phyloP scores from a whole-genome alignment of 2,888 invertebrate species.

The Sericinus montela region DNA sequence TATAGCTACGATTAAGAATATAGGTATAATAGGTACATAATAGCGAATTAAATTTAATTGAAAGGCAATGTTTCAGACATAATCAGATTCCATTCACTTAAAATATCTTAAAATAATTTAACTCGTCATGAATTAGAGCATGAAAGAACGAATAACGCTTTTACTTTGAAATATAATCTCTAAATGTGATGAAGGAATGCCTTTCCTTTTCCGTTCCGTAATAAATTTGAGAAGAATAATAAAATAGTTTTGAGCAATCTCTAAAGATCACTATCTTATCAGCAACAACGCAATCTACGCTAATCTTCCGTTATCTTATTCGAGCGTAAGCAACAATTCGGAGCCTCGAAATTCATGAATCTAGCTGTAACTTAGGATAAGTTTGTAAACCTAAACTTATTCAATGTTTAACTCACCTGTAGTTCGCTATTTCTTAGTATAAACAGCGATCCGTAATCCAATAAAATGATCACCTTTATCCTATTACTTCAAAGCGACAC shows the following conservation, averaged over 20 bases:
- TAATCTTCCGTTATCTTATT: slow-evolving; percentile 72
- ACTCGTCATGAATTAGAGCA: slow-evolving; percentile 54
- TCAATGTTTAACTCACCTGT: slow-evolving; percentile 53
- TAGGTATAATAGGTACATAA: too few relatives aligned
- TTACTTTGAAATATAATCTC: slow-evolving; percentile 1
- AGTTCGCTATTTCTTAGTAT: slow-evolving; percentile 52
- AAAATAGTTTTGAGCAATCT: slow-evolving; percentile 1
- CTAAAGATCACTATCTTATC: slow-evolving; percentile 49
- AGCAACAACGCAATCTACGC: slow-evolving; percentile 62
- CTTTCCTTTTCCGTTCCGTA: background rate
- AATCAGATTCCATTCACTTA: slow-evolving; percentile 44
- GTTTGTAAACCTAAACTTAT: slow-evolving; percentile 17
- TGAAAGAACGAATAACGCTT: slow-evolving; percentile 33
- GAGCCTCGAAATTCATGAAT: slow-evolving; percentile 60
- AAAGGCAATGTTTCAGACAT: slow-evolving; percentile 26
- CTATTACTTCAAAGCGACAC: slow-evolving; percentile 66
- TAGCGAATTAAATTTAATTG: background rate
- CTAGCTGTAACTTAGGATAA: slow-evolving; percentile 19
- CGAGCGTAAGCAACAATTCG: slow-evolving; percentile 40
- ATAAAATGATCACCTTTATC: slow-evolving; percentile 70
- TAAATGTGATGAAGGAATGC: background rate
- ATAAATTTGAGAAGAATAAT: background rate
- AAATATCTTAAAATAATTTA: slow-evolving; percentile 44
- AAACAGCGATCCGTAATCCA: slow-evolving; percentile 72
- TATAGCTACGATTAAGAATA: too few relatives aligned